These are phyloP conservation scores for Metaphire vulgaris DNA, from an alignment of 1,140 invertebrate species.

Conservation along the genomic window DNA sequence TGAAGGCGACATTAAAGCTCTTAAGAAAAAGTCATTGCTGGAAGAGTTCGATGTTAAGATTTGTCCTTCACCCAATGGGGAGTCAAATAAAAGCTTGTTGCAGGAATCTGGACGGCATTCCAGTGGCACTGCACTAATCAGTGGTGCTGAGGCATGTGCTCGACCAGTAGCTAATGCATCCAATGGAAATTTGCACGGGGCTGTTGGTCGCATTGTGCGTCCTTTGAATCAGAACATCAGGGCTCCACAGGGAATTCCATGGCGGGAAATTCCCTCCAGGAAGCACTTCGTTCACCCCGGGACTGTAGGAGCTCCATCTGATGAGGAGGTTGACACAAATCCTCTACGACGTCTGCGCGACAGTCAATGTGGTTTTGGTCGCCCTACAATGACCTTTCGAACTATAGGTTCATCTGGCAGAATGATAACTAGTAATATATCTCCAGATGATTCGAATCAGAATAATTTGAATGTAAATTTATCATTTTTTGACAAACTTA, in stretches of 20 bases:
- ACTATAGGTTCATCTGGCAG: constrained; percentile 24
- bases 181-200: background rate
- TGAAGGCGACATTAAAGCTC: background rate
- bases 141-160: background rate
- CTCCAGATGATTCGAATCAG: background rate
- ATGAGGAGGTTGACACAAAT: constrained; percentile 57
- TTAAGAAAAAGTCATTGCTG: background rate
- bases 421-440: background rate
- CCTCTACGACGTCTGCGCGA: constrained; percentile 65
- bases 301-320: background rate
- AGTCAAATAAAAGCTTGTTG: background rate
- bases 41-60: background rate
- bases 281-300: background rate
- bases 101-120: background rate
- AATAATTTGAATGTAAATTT: constrained; percentile 23
- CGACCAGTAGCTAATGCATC: background rate
- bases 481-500: constrained; percentile 29
- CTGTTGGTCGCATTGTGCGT: background rate
- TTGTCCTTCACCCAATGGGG: background rate
- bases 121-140: background rate
- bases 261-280: background rate
- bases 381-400: constrained; percentile 54
- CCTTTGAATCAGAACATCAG: background rate
- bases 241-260: background rate
- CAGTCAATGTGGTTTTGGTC: constrained; percentile 52